Conservation (phyloP, 2,888 invertebrate genomes). For the Agrotis clavis region DNA sequence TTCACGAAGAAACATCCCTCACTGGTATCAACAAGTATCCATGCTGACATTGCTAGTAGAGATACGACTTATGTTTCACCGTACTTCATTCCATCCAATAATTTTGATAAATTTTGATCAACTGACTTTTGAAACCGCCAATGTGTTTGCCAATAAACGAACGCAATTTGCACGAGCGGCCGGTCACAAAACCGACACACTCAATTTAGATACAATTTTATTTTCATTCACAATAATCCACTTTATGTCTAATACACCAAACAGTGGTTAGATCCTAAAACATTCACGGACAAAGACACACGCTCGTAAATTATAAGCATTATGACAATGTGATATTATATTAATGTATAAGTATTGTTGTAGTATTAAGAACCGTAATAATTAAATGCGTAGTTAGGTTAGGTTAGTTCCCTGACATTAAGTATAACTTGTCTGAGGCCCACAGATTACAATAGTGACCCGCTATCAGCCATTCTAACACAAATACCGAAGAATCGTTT, state of each 20-base stretch:
- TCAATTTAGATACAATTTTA: conserved; percentile 83
- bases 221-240: conserved; percentile 80
- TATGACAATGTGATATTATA: conserved; percentile 91
- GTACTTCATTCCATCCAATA: conserved; percentile 78
- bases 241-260: conserved; percentile 89
- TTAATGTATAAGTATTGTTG: conserved; percentile 90
- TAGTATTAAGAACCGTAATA: conserved; percentile 89
- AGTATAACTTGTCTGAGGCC: conserved; percentile 87
- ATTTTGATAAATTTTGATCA: conserved; percentile 86
- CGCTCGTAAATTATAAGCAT: conserved; percentile 91
- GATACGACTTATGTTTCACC: conserved; percentile 83
- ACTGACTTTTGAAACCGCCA: conserved; percentile 68
- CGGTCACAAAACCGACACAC: conserved; percentile 66
- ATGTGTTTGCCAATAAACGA: conserved; percentile 78
- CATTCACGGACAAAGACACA: conserved; percentile 91
- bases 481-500: conserved; percentile 89
- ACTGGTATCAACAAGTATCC: conserved; percentile 88
- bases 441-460: conserved; percentile 91
- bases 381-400: conserved; percentile 89
- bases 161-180: conserved; percentile 78
- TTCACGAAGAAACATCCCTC: conserved; percentile 92
- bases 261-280: conserved; percentile 89
- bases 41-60: conserved; percentile 82
- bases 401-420: conserved; percentile 85
- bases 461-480: conserved; percentile 87